These are phyloP conservation scores for Phragmatobia fuliginosa DNA, from an alignment of 2,888 invertebrate genomes.

Conservation along the genomic window DNA sequence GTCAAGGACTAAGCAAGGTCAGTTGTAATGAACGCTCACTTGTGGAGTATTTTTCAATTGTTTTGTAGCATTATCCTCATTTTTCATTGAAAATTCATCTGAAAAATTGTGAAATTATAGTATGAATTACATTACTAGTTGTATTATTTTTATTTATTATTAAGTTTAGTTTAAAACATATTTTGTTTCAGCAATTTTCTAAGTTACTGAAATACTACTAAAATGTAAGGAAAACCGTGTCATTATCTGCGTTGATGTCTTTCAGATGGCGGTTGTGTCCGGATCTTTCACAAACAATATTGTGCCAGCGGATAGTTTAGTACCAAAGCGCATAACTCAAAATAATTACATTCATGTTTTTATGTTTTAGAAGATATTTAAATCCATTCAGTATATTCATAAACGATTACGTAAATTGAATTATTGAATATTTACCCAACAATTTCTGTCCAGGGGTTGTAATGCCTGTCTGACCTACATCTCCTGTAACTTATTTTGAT, in stretches of 20 bases:
- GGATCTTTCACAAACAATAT: neutral
- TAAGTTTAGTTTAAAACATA: neutral
- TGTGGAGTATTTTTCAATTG: neutral
- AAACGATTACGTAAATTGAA: too few species aligned
- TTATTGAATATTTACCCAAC: too few species aligned
- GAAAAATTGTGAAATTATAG: neutral
- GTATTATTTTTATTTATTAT: neutral
- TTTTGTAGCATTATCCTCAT: too few species aligned
- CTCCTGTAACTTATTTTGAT: too few species aligned
- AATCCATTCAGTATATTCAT: too few species aligned
- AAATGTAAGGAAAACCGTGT: neutral
- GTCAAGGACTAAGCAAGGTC: constrained; percentile 54
- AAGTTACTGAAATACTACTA: neutral
- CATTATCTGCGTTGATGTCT: constrained; percentile 59
- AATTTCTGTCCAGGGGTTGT: too few species aligned
- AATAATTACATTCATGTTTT: neutral
- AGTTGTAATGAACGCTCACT: constrained; percentile 29
- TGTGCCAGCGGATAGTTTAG: neutral
- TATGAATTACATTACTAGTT: neutral
- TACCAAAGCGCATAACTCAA: too few species aligned
- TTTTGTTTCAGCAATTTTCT: neutral
- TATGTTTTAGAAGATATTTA: neutral
- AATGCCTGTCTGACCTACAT: too few species aligned
- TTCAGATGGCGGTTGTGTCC: constrained; percentile 46
- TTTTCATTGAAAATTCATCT: too few species aligned